phyloP scores from a whole-genome alignment of 1,140 invertebrate genomes.

The Telenomus remus region DNA sequence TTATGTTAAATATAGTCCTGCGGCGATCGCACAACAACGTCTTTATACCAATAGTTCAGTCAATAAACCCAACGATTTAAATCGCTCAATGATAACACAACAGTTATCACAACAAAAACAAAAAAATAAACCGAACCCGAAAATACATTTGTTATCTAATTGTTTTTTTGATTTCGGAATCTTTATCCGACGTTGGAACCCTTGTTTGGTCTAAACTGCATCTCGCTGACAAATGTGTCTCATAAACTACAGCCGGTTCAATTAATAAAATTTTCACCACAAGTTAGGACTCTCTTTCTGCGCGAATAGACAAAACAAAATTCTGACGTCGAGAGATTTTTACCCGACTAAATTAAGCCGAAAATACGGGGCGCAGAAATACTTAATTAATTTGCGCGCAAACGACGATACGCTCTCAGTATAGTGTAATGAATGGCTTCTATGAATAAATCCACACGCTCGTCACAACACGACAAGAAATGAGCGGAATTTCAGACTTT shows the following conservation, averaged over 20 bases:
- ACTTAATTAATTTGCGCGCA: slow-evolving; percentile 33
- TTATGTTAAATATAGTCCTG: slow-evolving; percentile 53
- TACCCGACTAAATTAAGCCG: slow-evolving; percentile 34
- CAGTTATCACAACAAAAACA: too few relatives aligned
- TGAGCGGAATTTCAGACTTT: slow-evolving; percentile 51
- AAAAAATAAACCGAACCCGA: too few relatives aligned
- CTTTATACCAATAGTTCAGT: slow-evolving; percentile 61
- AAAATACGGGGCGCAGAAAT: slow-evolving; percentile 27
- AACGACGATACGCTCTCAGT: slow-evolving; percentile 17
- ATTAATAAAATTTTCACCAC: slow-evolving; percentile 13
- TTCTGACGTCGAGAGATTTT: slow-evolving; percentile 13
- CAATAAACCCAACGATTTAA: too few relatives aligned
- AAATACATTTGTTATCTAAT: too few relatives aligned
- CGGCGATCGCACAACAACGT: slow-evolving; percentile 59
- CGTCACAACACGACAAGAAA: slow-evolving; percentile 33
- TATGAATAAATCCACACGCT: slow-evolving; percentile 44
- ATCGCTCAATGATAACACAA: too few relatives aligned
- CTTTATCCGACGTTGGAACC: slow-evolving; percentile 63
- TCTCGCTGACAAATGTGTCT: slow-evolving; percentile 61
- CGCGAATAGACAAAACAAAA: slow-evolving; percentile 38
- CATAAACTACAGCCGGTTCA: slow-evolving; percentile 30
- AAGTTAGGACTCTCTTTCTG: slow-evolving; percentile 25
- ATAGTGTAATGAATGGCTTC: slow-evolving; percentile 38
- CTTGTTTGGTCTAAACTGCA: slow-evolving; percentile 66
- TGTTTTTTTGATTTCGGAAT: too few relatives aligned